Base-by-base conservation (phyloP, 2,888 invertebrate species). In the Dendrolimus houi region DNA sequence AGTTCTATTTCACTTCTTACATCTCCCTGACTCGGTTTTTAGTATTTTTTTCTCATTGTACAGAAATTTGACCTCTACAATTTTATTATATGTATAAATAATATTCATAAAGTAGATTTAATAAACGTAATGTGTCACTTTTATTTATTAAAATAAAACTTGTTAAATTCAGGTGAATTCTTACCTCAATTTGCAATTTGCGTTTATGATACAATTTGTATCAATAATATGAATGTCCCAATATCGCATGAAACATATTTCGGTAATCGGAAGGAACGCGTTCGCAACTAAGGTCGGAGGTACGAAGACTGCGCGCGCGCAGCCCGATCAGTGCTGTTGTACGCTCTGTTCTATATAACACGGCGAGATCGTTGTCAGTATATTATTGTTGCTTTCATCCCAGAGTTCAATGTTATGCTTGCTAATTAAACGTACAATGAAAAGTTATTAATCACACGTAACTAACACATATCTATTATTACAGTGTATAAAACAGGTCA, bases 201-300 rank as follows among this genome's bases (percentile, higher is more conserved):
- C 12, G 47, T 47, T 47, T 47, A 9, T 47, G 47, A 47, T 47
- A 47, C 47, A 47, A 47, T 10, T 12, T 47, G 47, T 9, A 47
- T 47, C 47, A 47, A 47, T 47, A 47, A 47, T 9, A 47, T 52
- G n/a, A 8, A 8, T 40, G 47, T 47, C 9, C 2, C 9, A 47
- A 47, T 10, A 10, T 47, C 47, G 47, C 47, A 47, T 12, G 9
- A 47, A 47, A 58, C 55, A 66, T 57, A 62, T 66, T 60, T 57
- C 62, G 59, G 29, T 61, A 59, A 68, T 62, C 63, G 64, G 59
- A 59, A 69, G 68, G 70, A 70, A 68, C 73, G 60, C 66, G 67
- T 61, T 64, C 69, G 63, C 69, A 66, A 64, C 71, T 70, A 17
- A 53, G 42, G 14, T 57, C 53, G 52, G 14, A 56, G 54, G 53